Conservation (phyloP, 1,140 invertebrate species). For the Potamilus streckersoni region DNA sequence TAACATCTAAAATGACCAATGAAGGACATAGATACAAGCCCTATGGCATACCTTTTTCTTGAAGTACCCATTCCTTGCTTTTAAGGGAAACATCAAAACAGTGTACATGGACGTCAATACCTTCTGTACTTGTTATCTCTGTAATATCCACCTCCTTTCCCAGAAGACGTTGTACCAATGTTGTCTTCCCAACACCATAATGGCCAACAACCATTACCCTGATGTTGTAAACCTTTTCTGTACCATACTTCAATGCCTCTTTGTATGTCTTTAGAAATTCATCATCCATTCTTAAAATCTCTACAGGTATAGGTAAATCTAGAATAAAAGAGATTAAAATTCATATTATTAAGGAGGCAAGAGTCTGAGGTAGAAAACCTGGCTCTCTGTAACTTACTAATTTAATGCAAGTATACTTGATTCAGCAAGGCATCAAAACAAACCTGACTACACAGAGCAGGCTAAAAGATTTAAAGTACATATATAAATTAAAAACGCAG, state of each 20-base stretch:
- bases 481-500: no score
- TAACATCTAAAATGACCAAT: no score
- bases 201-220: constrained; percentile 10
- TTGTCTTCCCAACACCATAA: constrained; percentile 10
- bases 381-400: no score
- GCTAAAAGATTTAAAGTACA: no score
- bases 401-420: no score
- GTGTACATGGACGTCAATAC: constrained; percentile 9
- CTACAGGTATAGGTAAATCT: not conserved
- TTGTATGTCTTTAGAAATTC: constrained; percentile 1
- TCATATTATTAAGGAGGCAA: no score
- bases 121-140: constrained; percentile 6
- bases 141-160: constrained; percentile 6
- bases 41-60: constrained; percentile 5
- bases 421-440: no score
- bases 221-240: constrained; percentile 4
- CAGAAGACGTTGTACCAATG: constrained; percentile 3
- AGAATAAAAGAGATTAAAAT: no score
- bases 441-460: no score
- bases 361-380: no score
- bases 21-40: no score
- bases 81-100: constrained; percentile 3
- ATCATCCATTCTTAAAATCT: constrained; percentile 11
- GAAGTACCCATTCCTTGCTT: not conserved
- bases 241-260: constrained; percentile 5